Evolutionary conservation across 1,140 invertebrate species (phyloP), one percentile per base, ranked within the genome.

Genomic region (Bombus balteatus): DNA sequence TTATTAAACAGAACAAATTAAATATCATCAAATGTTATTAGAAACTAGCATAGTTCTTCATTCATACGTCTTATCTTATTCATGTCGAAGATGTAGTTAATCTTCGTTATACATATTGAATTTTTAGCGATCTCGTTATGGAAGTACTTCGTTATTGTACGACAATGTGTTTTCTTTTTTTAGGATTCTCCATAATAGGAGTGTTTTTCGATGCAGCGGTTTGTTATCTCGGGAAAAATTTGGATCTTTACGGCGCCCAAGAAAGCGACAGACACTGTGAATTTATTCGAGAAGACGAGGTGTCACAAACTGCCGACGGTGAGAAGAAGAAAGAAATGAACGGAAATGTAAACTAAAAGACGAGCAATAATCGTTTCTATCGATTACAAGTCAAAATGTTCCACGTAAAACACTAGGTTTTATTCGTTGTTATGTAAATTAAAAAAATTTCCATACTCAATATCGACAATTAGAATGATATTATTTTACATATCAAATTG

Each of bases 201-300:
- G 95, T 96, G 32, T 28, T 96, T n/a, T 96, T 97, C 62, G 96
- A 97, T 83, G 92, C 92, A 12, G 88, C 94, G 2, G 96, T 97
- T 1, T 97, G 96, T 92, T 96, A 96, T 86, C 94, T 96, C 9
- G 96, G 95, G 4, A 96, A 95, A 75, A 91, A 96, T 92, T 89
- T 97, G 62, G 96, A 96, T 91, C 92, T 97, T 4, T 97, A 96
- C 87, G 96, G 96, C 25, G 95, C 96, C 39, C 90, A 94, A n/a
- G 96, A 96, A 32, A 92, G 93, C 28, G 94, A 95, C 83, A 94
- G 89, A 81, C 90, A 93, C 66, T 91, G 87, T 32, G 93, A 93
- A 72, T 94, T 94, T 73, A 89, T 93, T 15, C 93, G 92, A 74
- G 91, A 93, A 18, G 90, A 93, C 22, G 72, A 85, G 1, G 6